Conservation (phyloP, 1,140 invertebrate species). For the Linepithema humile region DNA sequence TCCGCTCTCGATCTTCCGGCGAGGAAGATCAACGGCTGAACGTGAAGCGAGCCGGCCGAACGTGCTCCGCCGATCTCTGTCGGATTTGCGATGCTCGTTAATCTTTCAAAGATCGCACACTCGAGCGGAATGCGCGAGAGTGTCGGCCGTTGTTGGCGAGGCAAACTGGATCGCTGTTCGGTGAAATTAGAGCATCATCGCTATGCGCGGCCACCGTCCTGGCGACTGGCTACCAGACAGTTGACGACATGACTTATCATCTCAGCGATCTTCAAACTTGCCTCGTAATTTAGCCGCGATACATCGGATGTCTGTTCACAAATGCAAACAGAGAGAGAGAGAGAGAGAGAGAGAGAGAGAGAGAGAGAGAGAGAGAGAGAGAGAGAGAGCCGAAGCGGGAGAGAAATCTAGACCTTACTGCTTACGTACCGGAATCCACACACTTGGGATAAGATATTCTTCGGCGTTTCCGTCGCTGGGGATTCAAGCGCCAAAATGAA, state of each 20-base stretch:
- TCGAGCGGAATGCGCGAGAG: not conserved
- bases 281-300: not conserved
- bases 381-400: not conserved
- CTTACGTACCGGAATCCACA: not conserved
- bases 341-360: too few relatives aligned
- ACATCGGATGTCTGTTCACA: not conserved
- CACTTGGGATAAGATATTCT: not conserved
- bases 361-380: too few relatives aligned
- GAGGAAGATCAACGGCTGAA: constrained; percentile 1
- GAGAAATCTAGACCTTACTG: not conserved
- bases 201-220: not conserved
- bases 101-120: not conserved
- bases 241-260: constrained; percentile 15
- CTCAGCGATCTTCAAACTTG: not conserved
- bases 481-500: constrained; percentile 4
- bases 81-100: constrained; percentile 37
- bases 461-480: not conserved
- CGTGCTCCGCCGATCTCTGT: not conserved
- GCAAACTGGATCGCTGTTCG: constrained; percentile 1
- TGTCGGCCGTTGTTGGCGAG: not conserved
- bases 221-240: not conserved
- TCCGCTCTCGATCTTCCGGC: not conserved
- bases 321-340: not conserved
- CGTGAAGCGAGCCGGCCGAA: not conserved
- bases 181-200: constrained; percentile 44